phyloP scores from a whole-genome alignment of 2,888 invertebrate species.

The Physocephala rufipes region DNA sequence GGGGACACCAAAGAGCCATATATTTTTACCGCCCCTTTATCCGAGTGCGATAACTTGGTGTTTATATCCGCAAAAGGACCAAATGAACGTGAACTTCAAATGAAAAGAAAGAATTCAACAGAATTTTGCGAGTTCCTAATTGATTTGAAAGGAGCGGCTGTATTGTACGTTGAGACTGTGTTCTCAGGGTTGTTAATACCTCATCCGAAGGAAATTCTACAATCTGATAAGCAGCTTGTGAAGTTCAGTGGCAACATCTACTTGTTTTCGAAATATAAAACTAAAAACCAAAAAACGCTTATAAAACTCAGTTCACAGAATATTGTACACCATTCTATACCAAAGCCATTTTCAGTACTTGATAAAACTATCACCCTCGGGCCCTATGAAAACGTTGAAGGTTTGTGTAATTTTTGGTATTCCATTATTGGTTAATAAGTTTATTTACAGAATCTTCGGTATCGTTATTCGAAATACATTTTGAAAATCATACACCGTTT shows the following conservation, averaged over 20 bases:
- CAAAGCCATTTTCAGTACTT: constrained; percentile 70
- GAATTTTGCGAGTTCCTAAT: background rate
- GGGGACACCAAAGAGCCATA: background rate
- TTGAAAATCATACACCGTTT: constrained; percentile 96
- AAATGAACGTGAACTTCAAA: background rate
- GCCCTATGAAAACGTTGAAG: constrained; percentile 79
- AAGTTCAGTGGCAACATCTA: constrained; percentile 86
- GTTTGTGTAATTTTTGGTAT: constrained; percentile 39
- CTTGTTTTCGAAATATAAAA: constrained; percentile 83
- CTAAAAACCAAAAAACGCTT: constrained; percentile 82
- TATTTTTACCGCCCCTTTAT: background rate
- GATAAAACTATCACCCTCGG: constrained; percentile 90
- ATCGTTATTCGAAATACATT: constrained; percentile 83
- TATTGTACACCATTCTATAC: background rate
- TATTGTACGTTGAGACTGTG: constrained; percentile 73
- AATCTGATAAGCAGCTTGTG: constrained; percentile 94
- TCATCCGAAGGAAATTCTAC: constrained; percentile 87
- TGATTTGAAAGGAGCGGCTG: background rate
- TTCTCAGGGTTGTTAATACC: constrained; percentile 81
- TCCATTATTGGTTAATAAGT: background rate
- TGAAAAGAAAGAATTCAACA: background rate
- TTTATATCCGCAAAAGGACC: background rate
- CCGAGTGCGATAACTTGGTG: background rate
- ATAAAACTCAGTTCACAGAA: constrained; percentile 67
- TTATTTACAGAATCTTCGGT: constrained; percentile 65